Base-by-base conservation (phyloP, 2,888 invertebrate genomes). In the Ornithoptera priamus region DNA sequence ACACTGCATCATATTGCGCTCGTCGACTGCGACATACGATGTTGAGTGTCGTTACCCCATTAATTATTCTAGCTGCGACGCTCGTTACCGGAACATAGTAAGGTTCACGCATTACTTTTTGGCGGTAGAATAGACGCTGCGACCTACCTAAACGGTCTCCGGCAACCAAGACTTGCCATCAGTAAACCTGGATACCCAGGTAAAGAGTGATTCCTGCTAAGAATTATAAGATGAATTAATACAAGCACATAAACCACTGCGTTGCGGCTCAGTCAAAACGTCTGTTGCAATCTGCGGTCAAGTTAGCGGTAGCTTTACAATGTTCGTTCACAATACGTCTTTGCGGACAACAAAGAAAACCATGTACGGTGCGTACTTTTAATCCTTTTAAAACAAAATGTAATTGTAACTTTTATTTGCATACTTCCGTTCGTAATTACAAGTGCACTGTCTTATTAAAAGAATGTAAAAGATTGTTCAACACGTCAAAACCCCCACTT, bases 311-410 rank as follows among this genome's bases (percentile, higher is more conserved):
- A 76, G 74, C 73, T 73, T 72, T 75, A 73, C 74, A 75, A 81
- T 81, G 77, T 80, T 78, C 73, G 73, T 75, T 76, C 74, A 74
- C 72, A 76, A 77, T 74, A 77, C 74, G 79, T 77, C 76, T 75
- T 72, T 74, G 74, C 75, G 74, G 72, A 70, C 71, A 73, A 73
- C 70, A 36, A 62, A 74, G 74, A 76, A 77, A 79, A 81, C 77
- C 78, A 78, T 42, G 22, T 15, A 17, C 22, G 42, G 58, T 63
- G 59, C 6, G 50, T 73, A 61, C 39, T 61, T 61, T n/a, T 39
- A 60, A 36, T 60, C 60, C 1, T 58, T 58, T 58, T 58, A 12
- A 58, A 12, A 22, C 6, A 53, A 53, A 46, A 46, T 46, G 6
- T 53, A 53, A 46, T 15, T 53, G 53, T 53, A n/a, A 53, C 3